Evolutionary conservation across 2,113 vertebrate genomes (phyloP).

Genomic region (Corvus moneduloides): DNA sequence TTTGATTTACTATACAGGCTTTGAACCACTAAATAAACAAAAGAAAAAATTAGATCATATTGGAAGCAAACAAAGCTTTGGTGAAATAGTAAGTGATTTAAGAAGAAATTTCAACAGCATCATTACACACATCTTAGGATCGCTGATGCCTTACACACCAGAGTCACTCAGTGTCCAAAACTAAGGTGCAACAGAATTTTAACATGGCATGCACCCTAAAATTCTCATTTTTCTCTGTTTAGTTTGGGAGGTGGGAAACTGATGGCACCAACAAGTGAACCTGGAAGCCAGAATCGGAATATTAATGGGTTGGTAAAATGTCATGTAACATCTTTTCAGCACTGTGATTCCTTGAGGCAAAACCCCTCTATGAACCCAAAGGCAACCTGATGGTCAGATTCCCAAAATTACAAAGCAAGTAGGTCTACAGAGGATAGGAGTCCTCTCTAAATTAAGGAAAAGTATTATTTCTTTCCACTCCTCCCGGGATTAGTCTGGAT

Average conservation of each 20-base stretch:
- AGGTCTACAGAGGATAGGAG: neutral
- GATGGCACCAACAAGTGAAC: neutral
- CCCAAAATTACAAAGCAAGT: neutral
- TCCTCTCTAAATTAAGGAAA: neutral
- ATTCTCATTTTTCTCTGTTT: neutral
- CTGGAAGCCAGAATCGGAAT: neutral
- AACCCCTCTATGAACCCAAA: neutral
- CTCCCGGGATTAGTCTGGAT: neutral
- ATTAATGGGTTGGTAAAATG: neutral
- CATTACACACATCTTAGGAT: neutral
- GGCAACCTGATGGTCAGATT: neutral
- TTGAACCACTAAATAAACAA: neutral
- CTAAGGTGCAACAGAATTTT: neutral
- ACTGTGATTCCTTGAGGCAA: neutral
- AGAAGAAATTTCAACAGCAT: neutral
- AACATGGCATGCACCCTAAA: neutral
- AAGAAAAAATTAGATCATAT: neutral
- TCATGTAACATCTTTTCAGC: neutral
- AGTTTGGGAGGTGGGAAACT: neutral
- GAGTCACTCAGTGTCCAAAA: neutral
- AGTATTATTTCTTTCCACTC: neutral
- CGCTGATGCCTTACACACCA: neutral
- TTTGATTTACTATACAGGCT: neutral
- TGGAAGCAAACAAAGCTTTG: neutral
- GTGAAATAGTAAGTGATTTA: neutral